Base-by-base conservation (phyloP, 2,797 vertebrate species). In the Rhinatrema bivittatum region DNA sequence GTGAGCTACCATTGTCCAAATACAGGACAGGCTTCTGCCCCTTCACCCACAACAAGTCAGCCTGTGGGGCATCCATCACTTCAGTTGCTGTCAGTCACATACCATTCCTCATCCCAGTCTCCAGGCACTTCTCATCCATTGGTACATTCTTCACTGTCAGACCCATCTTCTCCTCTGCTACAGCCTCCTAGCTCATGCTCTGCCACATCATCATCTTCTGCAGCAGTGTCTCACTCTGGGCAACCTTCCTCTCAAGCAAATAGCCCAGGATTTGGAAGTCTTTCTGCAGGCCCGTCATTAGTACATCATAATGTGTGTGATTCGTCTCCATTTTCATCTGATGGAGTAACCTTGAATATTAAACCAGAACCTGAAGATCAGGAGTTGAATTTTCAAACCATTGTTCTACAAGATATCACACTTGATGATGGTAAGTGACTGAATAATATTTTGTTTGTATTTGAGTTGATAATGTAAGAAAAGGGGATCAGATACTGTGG, bases 361-460 rank as follows among this genome's bases (percentile, higher is more conserved):
- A 98, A 98, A 72, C 82, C 91, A 29, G 95, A 98, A 67, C 94
- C 94, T 2, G 93, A 94, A 61, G 94, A 99, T 30, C 73, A 61
- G 44, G 94, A 97, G 60, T 75, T 89, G 58, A 91, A 85, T 60
- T 99, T 99, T 79, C 88, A 92, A 53, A 81, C 92, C 21, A 95
- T 97, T 16, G 95, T 94, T 66, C 81, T 99, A 26, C 94, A 99
- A 66, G 95, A 98, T 82, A 99, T 99, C 76, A 99, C 95, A 1
- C 84, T 99, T 74, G 95, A 99, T 55, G 95, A 99, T 62, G 95
- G 95, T 99, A 82, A 91, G 91, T 74, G n/a, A n/a, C 16, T 21
- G 28, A 21, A n/a, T 26, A 27, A 15, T 22, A 9, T 5, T 14
- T 9, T 29, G n/a, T n/a, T n/a, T n/a, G n/a, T n/a, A n/a, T n/a